phyloP scores from a whole-genome alignment of 2,113 vertebrate species.

The Neotoma lepida region DNA sequence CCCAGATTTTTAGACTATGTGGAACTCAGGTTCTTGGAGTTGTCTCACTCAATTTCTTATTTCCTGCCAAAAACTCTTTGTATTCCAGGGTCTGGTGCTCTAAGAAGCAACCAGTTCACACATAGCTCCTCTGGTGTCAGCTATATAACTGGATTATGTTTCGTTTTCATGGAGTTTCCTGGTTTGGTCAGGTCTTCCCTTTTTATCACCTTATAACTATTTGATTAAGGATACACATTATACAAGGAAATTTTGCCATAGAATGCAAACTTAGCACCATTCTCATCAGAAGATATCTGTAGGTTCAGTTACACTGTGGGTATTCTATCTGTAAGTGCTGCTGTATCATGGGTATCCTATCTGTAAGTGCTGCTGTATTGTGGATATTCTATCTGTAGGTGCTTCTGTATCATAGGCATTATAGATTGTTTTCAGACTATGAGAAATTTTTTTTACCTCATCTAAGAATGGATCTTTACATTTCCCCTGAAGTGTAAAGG shows the following conservation, averaged over 20 bases:
- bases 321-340: too few relatives aligned
- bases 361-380: too few relatives aligned
- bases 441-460: neutral
- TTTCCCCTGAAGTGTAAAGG: neutral
- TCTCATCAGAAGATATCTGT: neutral
- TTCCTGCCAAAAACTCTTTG: neutral
- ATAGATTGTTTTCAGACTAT: neutral
- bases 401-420: neutral
- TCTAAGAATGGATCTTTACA: neutral
- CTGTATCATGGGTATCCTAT: too few relatives aligned
- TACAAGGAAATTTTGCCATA: neutral
- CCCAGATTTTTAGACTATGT: neutral
- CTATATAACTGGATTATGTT: neutral
- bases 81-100: too few relatives aligned
- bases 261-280: neutral
- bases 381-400: too few relatives aligned
- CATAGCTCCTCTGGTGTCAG: fast-evolving
- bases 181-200: neutral
- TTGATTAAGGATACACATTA: neutral
- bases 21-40: too few relatives aligned
- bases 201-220: neutral
- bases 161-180: neutral
- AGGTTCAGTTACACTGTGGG: neutral
- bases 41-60: too few relatives aligned
- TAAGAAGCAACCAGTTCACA: neutral